Evolutionary conservation across 2,113 vertebrate genomes (phyloP), one percentile per base, ranked within the genome.

Genomic region (Callionymus lyra): DNA sequence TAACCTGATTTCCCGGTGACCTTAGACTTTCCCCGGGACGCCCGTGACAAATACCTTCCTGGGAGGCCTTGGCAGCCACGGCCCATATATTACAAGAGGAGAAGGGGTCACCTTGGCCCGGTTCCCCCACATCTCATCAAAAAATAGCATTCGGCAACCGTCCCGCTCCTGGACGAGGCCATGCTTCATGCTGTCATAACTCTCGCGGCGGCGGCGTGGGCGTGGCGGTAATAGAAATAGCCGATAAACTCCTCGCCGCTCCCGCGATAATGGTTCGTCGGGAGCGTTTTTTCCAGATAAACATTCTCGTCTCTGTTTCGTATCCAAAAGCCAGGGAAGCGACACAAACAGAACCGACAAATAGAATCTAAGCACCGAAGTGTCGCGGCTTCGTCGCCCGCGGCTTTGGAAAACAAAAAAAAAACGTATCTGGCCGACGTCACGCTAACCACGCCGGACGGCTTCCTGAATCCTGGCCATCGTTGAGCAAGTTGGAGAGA

Each of bases 21-120:
- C 70, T 74, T 70, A 71, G 64, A 68, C 70, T 74, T 56, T n/a
- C n/a, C n/a, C 58, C 61, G 72, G 70, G 63, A 74, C 72, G 34
- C 53, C 53, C 77, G 81, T 84, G 79, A 85, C 79, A 83, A 82
- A 85, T 81, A 60, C 39, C 67, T 79, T 83, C 70, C 82, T 81
- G 72, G 58, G 73, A 75, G 72, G 78, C 74, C 73, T 73, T 82
- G 79, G 82, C 83, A 82, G 71, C 63, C 18, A 42, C 35, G 65
- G 59, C 70, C 69, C 72, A 80, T 82, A 82, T 81, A 83, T 82
- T 79, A 81, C 55, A 6, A n/a, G n/a, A n/a, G n/a, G n/a, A n/a
- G n/a, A 48, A 72, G 17, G 63, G 78, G 85, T 84, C 84, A 86
- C 84, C 84, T 86, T 87, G 81, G 69, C 52, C 42, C 39, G 31